Base-by-base conservation (phyloP, 1,140 invertebrate genomes). In the Eulimnadia texana region DNA sequence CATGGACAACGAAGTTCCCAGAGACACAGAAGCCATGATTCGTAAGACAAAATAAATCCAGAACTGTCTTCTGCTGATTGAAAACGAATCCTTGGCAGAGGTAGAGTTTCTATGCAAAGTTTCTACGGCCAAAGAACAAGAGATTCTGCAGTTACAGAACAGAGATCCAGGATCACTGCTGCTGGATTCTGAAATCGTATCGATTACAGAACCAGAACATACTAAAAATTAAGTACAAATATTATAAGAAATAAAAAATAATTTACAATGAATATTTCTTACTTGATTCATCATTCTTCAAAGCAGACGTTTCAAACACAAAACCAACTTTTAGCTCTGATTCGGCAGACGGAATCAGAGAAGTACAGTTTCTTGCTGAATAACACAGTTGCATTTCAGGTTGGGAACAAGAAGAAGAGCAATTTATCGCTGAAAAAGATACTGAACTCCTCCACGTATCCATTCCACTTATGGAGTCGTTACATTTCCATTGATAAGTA, bases 31-130 rank as follows among this genome's bases (percentile, higher is more conserved):
- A 1, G 82, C 86, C 62, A 86, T 71, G 64, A 88, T 86, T 66
- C 87, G 67, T 13, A 88, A 65, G 28, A 82, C 70, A 68, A 89
- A 88, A 70, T 90, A 90, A 52, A 85, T 78, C 79, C 85, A 88
- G 68, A 88, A 88, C 13, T 83, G 84, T 3, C 1, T 54, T 16
- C 33, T 42, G 16, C 16, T 42, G 33, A 42, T 42, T 9, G 16
- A 16, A 16, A 42, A 42, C 6, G 6, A 6, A 42, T 16, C 33
- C 33, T 42, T 16, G 16, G 33, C 6, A 16, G 16, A 16, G 33
- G 33, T 9, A 9, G 6, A 6, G 33, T 42, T 42, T 16, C 16
- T 42, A 42, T 42, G 33, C 6, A 42, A 42, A 6, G 33, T 9
- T 42, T 42, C 33, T 42, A 42, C 16, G 6, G 6, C 6, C 6